Percentiles rank a stretch among this genome's conserved stretches.
Conservation (phyloP, 2,113 vertebrate species). For the Ceratotherium simum region DNA sequence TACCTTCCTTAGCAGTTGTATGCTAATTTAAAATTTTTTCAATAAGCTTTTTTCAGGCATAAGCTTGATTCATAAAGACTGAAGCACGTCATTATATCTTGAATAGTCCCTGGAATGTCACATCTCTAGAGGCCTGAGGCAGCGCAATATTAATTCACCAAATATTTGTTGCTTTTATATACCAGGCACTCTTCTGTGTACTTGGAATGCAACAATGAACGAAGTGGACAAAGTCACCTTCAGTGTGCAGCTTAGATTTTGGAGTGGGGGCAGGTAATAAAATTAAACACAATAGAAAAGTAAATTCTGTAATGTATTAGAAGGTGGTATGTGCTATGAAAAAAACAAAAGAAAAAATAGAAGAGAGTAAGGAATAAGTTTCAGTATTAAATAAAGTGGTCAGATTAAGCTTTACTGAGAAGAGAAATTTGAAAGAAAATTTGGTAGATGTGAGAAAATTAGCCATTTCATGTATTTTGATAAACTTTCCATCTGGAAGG, state of each 20-base stretch:
- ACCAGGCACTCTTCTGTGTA: neutral
- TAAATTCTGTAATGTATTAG: neutral
- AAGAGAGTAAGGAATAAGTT: neutral
- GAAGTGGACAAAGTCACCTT: neutral
- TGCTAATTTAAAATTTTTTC: neutral
- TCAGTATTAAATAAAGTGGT: neutral
- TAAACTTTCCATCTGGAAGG: neutral
- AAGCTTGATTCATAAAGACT: neutral
- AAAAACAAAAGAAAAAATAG: neutral
- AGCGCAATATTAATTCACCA: neutral
- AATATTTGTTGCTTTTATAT: neutral
- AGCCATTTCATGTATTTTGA: neutral
- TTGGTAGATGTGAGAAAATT: neutral
- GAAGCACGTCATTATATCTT: neutral
- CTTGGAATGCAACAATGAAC: neutral
- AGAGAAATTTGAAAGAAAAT: neutral
- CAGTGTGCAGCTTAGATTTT: neutral
- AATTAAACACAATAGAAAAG: slow-evolving; percentile 11
- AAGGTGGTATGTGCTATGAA: neutral
- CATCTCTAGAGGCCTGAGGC: neutral
- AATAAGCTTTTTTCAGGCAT: neutral
- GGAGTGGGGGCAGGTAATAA: neutral
- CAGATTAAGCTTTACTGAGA: neutral
- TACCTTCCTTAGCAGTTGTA: neutral
- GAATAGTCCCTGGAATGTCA: neutral